phyloP scores from a whole-genome alignment of 2,113 vertebrate species.

The Tenebrosternarchus preto region DNA sequence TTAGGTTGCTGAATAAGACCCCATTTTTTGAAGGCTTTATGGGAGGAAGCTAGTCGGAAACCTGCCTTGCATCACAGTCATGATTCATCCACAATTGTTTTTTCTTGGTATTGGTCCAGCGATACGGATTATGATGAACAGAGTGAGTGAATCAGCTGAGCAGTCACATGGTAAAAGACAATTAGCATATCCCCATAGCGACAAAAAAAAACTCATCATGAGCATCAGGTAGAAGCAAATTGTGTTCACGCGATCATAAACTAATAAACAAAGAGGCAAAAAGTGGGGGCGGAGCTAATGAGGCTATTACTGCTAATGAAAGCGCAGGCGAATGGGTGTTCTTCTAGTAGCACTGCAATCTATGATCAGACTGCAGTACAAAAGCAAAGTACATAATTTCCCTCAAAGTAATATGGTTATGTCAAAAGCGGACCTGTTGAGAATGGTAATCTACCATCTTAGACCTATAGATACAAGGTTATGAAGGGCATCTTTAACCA shows the following conservation, averaged over 20 bases:
- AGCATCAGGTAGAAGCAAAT: too few relatives aligned
- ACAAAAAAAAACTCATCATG: too few relatives aligned
- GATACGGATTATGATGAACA: neutral
- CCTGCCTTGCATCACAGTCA: neutral
- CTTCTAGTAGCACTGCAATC: neutral
- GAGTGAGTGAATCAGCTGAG: neutral
- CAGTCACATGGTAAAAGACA: neutral
- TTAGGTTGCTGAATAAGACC: neutral
- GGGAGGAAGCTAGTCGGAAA: neutral
- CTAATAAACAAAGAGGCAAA: neutral
- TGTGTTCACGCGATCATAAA: too few relatives aligned
- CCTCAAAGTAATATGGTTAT: neutral
- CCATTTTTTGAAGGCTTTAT: neutral
- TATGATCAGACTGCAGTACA: neutral
- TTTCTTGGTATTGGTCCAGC: neutral
- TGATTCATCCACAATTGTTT: neutral
- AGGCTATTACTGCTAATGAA: neutral
- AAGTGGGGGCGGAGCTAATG: neutral
- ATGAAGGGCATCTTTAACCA: neutral
- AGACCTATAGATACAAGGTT: neutral
- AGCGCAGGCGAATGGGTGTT: neutral
- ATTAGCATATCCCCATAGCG: neutral
- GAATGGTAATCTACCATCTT: neutral
- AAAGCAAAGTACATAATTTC: neutral
- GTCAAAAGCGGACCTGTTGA: neutral